These are phyloP conservation scores for Sycophila sp. DNA, from an alignment of 1,140 invertebrate species.

Conservation along the genomic window DNA sequence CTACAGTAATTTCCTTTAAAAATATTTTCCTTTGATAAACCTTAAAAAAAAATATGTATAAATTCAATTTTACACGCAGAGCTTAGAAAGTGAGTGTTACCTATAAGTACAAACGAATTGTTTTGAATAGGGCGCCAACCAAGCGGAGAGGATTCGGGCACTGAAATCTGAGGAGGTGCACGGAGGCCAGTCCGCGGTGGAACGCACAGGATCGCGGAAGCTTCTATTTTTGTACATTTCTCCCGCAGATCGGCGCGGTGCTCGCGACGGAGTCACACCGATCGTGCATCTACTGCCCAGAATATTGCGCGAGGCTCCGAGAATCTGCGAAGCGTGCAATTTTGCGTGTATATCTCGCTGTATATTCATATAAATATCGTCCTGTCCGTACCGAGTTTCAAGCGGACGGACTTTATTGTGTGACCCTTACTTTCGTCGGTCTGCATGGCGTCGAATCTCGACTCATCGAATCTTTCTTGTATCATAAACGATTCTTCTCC, in stretches of 20 bases:
- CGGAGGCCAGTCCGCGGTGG: background rate
- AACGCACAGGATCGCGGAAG: background rate
- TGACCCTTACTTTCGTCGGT: too few species aligned
- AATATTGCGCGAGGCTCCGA: background rate
- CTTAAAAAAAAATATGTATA: too few species aligned
- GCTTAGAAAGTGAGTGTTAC: too few species aligned
- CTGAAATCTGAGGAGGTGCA: slow-evolving; percentile 18
- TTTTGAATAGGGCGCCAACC: background rate
- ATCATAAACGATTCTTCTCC: too few species aligned
- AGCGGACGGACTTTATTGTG: background rate
- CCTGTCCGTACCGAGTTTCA: too few species aligned
- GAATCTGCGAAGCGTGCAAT: background rate
- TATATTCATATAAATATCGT: background rate
- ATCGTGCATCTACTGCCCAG: background rate
- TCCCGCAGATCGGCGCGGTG: background rate
- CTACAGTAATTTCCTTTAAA: too few species aligned
- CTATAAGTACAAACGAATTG: too few species aligned
- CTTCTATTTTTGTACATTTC: slow-evolving; percentile 34
- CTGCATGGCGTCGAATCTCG: too few species aligned
- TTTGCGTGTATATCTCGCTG: background rate
- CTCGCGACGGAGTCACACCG: background rate
- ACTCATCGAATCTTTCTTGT: too few species aligned
- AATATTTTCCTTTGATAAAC: too few species aligned
- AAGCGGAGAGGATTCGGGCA: slow-evolving; percentile 23
- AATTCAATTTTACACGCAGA: too few species aligned